Base-by-base conservation (phyloP, 2,113 vertebrate species). In the Silurus meridionalis region DNA sequence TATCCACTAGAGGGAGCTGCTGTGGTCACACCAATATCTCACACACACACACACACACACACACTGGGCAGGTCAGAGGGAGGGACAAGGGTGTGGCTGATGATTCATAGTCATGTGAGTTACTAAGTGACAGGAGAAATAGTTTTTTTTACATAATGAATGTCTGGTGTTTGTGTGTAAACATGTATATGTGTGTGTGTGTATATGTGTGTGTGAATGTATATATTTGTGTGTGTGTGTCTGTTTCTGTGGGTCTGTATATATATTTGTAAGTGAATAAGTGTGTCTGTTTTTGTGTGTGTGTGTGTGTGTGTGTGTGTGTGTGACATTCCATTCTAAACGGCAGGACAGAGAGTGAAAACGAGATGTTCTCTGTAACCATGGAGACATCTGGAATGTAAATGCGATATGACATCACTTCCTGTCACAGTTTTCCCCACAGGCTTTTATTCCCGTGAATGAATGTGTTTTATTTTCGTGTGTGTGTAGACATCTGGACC, bases 131-230 rank as follows among this genome's bases (percentile, higher is more conserved):
- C 60, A 14, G 23, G n/a, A 37, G 71, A 48, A 66, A 60, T 48
- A 77, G 83, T 85, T 85, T 78, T 85, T 50, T 79, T 66, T 21
- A 61, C 53, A 57, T 53, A 78, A 63, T 83, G 25, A 83, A 48
- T 5, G 66, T 58, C 67, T 83, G 82, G 83, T 21, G 28, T 55
- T 57, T 37, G 23, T 37, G 28, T 37, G 28, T 37, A 37, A 37
- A 37, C 28, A 37, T 57, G 6, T 71, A 37, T 74, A 28, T 60
- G 67, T 58, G 52, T 72, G 53, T 46, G 25, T 61, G 55, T n/a
- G 25, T 83, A 10, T 60, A 55, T 74, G 53, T 60, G 69, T 60
- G 11, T 37, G 66, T 6, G 48, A 37, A 37, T 37, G 28, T 37
- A 37, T 37, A 37, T 37, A 37, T 37, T 37, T 37, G 28, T 37